A percentile compares a stretch with the other conserved stretches of the same genome.
Evolutionary conservation across 2,113 vertebrate genomes (phyloP).

Genomic region (Pygoscelis antarcticus): DNA sequence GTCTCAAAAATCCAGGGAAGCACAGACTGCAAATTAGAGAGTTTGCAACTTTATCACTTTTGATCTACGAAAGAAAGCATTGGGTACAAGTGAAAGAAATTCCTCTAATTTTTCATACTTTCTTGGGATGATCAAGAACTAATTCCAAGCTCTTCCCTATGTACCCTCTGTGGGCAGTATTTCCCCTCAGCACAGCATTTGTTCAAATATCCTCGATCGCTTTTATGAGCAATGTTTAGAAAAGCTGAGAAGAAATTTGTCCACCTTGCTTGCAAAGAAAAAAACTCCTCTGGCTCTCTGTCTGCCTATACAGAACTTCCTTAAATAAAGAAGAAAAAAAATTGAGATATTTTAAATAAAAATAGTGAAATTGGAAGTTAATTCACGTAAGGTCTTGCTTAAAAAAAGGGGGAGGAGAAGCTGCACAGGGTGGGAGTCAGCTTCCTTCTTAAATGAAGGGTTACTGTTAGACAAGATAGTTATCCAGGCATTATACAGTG

Average conservation of each 20-base stretch:
- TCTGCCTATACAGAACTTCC: not conserved
- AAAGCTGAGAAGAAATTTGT: not conserved
- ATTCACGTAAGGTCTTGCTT: not conserved
- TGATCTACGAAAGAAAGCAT: not conserved
- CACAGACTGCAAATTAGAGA: not conserved
- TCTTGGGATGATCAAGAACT: not conserved
- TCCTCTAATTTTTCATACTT: not conserved
- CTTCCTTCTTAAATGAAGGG: not conserved
- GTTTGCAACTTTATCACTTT: not conserved
- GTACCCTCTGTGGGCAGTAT: not conserved
- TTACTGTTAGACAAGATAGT: not conserved
- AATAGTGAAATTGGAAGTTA: not conserved
- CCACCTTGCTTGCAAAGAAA: not conserved
- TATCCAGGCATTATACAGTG: not conserved
- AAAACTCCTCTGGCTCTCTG: not conserved
- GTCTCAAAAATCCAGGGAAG: not conserved
- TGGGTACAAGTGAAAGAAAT: not conserved
- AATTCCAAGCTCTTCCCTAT: not conserved
- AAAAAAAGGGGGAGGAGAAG: not conserved
- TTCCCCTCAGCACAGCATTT: not conserved
- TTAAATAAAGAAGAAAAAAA: not conserved
- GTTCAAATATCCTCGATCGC: not conserved
- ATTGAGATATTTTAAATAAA: not conserved
- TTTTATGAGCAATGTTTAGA: not conserved
- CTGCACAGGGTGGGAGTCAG: not conserved